Evolutionary conservation across 2,888 invertebrate genomes (phyloP).

Genomic region (Leptopilina syphax): DNA sequence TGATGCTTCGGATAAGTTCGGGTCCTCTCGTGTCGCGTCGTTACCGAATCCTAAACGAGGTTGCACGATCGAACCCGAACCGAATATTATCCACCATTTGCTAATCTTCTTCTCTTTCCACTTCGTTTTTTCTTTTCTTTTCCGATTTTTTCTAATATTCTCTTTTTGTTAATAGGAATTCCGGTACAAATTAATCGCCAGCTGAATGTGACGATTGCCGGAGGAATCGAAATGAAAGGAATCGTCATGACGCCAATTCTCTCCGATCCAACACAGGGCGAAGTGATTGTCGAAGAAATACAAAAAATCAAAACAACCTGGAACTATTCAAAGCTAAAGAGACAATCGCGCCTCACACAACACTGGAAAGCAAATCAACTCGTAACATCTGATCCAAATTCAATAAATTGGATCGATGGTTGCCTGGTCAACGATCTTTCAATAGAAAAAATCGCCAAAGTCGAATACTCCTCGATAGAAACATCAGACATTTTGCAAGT

Average conservation of each 20-base stretch:
- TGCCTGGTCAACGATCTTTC: constrained; percentile 45
- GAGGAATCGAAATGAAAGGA: constrained; percentile 46
- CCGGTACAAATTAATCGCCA: constrained; percentile 44
- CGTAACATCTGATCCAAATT: constrained; percentile 76
- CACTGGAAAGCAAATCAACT: constrained; percentile 44
- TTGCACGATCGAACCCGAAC: no score
- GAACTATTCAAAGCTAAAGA: constrained; percentile 11
- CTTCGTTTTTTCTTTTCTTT: no score
- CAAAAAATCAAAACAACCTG: not conserved
- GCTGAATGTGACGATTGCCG: constrained; percentile 26
- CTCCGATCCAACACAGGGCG: constrained; percentile 76
- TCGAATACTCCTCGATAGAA: constrained; percentile 91
- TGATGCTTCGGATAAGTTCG: no score
- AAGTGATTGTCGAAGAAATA: constrained; percentile 35
- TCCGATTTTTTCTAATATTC: not conserved
- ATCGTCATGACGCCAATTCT: constrained; percentile 77
- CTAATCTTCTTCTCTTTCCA: no score
- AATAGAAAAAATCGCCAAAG: constrained; percentile 75
- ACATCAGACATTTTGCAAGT: constrained; percentile 82
- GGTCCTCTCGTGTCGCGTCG: no score
- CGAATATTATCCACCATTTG: no score
- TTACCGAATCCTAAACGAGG: no score
- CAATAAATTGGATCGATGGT: constrained; percentile 89
- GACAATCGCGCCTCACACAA: constrained; percentile 62
- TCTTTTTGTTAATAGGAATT: constrained; percentile 29